Evolutionary conservation across 2,797 vertebrate genomes (phyloP).

Genomic region (Syngnathus rostellatus): DNA sequence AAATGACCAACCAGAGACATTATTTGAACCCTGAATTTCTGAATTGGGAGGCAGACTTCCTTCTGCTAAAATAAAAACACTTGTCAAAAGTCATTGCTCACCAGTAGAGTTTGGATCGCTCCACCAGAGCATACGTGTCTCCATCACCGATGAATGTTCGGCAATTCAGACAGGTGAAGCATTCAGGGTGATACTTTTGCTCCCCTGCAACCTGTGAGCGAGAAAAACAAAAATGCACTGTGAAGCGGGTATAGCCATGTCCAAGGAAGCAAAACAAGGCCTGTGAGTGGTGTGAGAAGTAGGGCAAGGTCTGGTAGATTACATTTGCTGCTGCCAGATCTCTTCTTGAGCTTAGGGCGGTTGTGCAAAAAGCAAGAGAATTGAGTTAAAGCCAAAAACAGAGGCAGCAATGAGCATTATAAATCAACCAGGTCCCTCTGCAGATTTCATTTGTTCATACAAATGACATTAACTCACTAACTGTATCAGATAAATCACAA

Average conservation of each 20-base stretch:
- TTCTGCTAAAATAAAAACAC: neutral
- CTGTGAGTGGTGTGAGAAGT: conserved; percentile 25
- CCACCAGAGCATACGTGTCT: conserved; percentile 94
- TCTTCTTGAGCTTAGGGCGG: conserved; percentile 35
- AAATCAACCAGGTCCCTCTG: conserved; percentile 24
- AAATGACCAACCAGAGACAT: too few species aligned
- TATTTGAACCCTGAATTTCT: too few species aligned
- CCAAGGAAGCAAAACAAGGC: conserved; percentile 19
- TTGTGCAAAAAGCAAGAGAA: conserved; percentile 45
- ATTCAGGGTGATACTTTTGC: conserved; percentile 97
- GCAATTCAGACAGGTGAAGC: conserved; percentile 91
- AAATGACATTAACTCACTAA: neutral
- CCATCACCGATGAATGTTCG: conserved; percentile 89
- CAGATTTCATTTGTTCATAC: conserved; percentile 15
- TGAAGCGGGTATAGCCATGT: neutral
- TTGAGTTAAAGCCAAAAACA: conserved; percentile 48
- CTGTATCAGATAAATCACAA: conserved; percentile 2
- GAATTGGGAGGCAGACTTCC: neutral
- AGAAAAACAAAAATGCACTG: neutral
- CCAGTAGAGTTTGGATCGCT: conserved; percentile 97
- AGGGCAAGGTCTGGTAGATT: conserved; percentile 42
- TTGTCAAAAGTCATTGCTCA: conserved; percentile 47
- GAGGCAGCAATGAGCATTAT: conserved; percentile 37
- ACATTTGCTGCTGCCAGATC: conserved; percentile 50
- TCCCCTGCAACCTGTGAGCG: conserved; percentile 85